A percentile compares a stretch with the other conserved stretches of the same genome.
Conservation (phyloP, 2,888 invertebrate species). For the Leptopilina drosophilae region DNA sequence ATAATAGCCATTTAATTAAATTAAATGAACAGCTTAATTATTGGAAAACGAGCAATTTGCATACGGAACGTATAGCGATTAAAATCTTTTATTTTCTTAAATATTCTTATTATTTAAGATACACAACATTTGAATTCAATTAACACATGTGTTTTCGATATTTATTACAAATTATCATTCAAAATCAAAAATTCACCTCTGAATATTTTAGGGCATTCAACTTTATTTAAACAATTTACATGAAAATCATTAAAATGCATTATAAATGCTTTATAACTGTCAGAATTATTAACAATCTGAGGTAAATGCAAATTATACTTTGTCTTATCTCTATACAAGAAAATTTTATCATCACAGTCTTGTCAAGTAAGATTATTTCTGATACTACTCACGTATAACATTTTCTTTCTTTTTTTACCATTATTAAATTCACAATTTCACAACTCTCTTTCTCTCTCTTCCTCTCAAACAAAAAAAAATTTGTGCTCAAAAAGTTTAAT, state of each 20-base stretch:
- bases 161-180: background rate
- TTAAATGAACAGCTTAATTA: background rate
- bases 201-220: background rate
- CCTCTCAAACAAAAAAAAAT: background rate
- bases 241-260: background rate
- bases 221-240: background rate
- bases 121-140: background rate
- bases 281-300: background rate
- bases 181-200: background rate
- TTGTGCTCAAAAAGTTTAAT: background rate
- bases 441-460: background rate
- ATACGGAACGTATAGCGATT: background rate
- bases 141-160: background rate
- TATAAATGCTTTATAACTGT: conserved; percentile 6
- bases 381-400: conserved; percentile 1
- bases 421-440: background rate
- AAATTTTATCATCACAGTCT: conserved; percentile 17
- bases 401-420: background rate
- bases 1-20: background rate
- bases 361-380: conserved; percentile 32
- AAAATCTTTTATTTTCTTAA: background rate
- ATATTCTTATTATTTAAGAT: background rate
- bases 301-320: conserved; percentile 24
- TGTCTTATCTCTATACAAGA: conserved; percentile 22
- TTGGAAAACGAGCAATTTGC: background rate